Conservation (phyloP, 2,888 invertebrate species). For the Lithophane semibrunnea region DNA sequence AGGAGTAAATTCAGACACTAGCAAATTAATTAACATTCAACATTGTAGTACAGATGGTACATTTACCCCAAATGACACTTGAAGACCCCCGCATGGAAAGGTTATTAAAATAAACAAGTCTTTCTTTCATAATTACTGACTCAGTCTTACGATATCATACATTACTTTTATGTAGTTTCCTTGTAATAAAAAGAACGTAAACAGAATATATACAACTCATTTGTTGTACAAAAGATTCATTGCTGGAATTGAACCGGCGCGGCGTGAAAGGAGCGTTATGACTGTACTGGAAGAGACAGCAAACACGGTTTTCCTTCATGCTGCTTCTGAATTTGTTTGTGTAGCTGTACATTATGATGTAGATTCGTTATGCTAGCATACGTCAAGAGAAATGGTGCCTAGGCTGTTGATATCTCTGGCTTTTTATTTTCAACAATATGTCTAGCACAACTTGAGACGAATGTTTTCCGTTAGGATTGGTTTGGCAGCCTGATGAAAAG, state of each 20-base stretch:
- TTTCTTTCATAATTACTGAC: conserved; percentile 57
- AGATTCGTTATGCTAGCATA: conserved; percentile 28
- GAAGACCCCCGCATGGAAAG: conserved; percentile 62
- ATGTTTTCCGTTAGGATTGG: background rate
- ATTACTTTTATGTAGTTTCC: conserved; percentile 55
- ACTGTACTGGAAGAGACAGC: conserved; percentile 31
- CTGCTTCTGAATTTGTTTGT: conserved; percentile 37
- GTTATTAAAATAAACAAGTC: conserved; percentile 59
- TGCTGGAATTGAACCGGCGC: conserved; percentile 28
- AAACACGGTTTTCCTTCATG: conserved; percentile 6
- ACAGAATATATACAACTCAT: conserved; percentile 49
- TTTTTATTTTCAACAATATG: background rate
- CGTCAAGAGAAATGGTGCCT: conserved; percentile 10
- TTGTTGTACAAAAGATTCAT: conserved; percentile 45
- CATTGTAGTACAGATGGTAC: conserved; percentile 30
- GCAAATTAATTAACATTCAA: conserved; percentile 36
- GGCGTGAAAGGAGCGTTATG: conserved; percentile 26
- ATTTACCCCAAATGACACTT: conserved; percentile 47
- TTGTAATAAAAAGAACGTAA: conserved; percentile 57
- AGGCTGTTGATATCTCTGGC: conserved; percentile 1
- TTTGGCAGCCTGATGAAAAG: background rate
- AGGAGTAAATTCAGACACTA: conserved; percentile 25
- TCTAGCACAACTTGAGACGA: background rate
- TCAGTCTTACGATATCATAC: conserved; percentile 43
- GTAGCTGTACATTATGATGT: conserved; percentile 14